A percentile compares a stretch with the other conserved stretches of the same genome.
Evolutionary conservation across 2,797 vertebrate species (phyloP).

Genomic region (Gymnothorax javanicus): DNA sequence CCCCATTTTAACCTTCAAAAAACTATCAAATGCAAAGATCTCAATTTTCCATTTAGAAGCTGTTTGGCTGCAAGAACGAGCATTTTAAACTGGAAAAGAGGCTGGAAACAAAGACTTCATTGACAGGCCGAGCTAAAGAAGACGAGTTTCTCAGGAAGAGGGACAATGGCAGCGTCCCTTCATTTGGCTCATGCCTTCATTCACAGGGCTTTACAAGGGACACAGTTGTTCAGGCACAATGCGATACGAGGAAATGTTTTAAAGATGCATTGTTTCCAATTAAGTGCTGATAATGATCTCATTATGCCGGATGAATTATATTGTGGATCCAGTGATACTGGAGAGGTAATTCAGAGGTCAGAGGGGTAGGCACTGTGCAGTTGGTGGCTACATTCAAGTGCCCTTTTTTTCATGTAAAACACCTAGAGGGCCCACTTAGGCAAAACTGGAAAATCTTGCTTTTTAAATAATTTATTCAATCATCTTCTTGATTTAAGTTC

Average conservation of each 20-base stretch:
- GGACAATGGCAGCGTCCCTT: constrained; percentile 74
- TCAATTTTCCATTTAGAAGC: constrained; percentile 1
- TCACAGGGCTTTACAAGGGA: constrained; percentile 70
- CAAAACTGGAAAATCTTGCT: too few relatives aligned
- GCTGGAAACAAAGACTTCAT: constrained; percentile 70
- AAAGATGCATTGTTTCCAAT: constrained; percentile 78
- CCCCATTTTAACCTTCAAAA: not conserved
- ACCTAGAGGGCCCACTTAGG: not conserved
- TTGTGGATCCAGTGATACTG: constrained; percentile 52
- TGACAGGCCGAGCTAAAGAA: constrained; percentile 68
- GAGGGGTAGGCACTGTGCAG: constrained; percentile 43
- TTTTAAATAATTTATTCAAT: not conserved
- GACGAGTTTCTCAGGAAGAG: constrained; percentile 71
- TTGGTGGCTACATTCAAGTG: not conserved
- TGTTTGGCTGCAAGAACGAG: not conserved
- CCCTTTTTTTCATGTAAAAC: not conserved
- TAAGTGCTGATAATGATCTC: constrained; percentile 82
- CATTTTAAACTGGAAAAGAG: constrained; percentile 16
- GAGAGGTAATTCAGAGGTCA: constrained; percentile 75
- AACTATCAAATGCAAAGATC: constrained; percentile 13
- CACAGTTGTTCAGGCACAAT: constrained; percentile 72
- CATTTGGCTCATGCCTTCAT: constrained; percentile 71
- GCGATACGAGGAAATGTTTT: constrained; percentile 68
- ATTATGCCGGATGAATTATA: constrained; percentile 67
- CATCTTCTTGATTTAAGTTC: not conserved